A percentile compares a stretch with the other conserved stretches of the same genome.
Conservation (phyloP, 2,113 vertebrate genomes). For the Platycercus adscitus region DNA sequence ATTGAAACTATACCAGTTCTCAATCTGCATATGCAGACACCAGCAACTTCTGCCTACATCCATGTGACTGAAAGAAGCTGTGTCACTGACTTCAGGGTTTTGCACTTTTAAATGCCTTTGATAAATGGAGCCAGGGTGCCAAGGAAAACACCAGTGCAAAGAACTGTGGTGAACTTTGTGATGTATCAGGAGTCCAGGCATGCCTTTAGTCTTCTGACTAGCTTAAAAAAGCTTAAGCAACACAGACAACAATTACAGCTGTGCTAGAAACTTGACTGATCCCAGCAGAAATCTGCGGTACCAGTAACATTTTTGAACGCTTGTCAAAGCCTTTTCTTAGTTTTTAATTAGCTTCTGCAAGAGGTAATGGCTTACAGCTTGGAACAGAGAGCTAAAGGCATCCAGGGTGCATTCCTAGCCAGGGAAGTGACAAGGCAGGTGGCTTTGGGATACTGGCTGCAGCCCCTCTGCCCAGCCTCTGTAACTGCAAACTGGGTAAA, state of each 20-base stretch:
- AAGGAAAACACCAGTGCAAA: background rate
- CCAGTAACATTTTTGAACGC: background rate
- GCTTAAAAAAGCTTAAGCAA: background rate
- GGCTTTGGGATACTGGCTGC: background rate
- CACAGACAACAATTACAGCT: background rate
- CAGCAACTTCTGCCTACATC: background rate
- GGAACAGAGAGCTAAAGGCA: background rate
- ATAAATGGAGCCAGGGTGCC: background rate
- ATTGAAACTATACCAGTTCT: background rate
- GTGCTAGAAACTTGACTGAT: background rate
- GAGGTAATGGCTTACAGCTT: background rate
- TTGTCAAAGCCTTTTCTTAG: background rate
- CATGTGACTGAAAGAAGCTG: background rate
- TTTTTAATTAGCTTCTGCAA: constrained; percentile 15
- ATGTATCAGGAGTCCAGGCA: background rate
- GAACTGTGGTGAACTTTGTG: background rate
- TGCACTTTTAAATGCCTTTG: background rate
- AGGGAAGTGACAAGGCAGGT: background rate
- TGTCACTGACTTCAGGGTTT: background rate
- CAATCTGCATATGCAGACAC: background rate
- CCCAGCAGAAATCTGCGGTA: background rate
- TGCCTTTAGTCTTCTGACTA: background rate
- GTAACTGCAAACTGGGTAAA: background rate
- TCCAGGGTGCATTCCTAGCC: background rate
- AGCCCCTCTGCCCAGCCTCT: background rate